A percentile compares a stretch with the other conserved stretches of the same genome.
phyloP scores from a whole-genome alignment of 2,113 vertebrate genomes.

The Dolichotis patagonum region DNA sequence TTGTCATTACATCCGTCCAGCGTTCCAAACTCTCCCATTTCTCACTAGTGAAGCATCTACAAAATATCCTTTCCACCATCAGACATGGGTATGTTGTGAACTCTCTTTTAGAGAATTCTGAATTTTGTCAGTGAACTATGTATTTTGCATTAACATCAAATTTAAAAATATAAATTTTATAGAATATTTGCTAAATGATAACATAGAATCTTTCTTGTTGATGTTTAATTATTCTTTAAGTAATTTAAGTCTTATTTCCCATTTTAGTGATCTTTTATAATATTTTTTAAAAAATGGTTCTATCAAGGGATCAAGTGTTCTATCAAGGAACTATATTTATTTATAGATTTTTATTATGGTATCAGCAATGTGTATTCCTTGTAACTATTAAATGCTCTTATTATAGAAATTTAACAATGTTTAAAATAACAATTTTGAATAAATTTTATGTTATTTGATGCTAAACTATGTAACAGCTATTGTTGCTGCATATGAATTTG shows the following conservation, averaged over 20 bases:
- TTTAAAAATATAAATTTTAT: neutral
- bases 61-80: neutral
- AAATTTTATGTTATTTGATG: neutral
- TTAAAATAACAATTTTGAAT: neutral
- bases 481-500: neutral
- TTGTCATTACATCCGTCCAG: neutral
- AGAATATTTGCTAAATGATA: neutral
- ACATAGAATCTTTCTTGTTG: neutral
- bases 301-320: neutral
- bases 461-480: neutral
- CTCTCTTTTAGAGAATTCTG: neutral
- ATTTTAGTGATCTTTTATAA: neutral
- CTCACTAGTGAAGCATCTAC: neutral
- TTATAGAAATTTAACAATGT: neutral
- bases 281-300: neutral
- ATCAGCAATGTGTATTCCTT: neutral
- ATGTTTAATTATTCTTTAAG: neutral
- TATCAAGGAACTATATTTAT: neutral
- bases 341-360: neutral
- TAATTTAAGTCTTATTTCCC: neutral
- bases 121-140: neutral
- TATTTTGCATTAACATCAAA: neutral
- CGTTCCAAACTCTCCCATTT: neutral
- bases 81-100: neutral
- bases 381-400: neutral